A percentile compares a stretch with the other conserved stretches of the same genome.
phyloP scores from a whole-genome alignment of 2,888 invertebrate species.

The Bembecia ichneumoniformis region DNA sequence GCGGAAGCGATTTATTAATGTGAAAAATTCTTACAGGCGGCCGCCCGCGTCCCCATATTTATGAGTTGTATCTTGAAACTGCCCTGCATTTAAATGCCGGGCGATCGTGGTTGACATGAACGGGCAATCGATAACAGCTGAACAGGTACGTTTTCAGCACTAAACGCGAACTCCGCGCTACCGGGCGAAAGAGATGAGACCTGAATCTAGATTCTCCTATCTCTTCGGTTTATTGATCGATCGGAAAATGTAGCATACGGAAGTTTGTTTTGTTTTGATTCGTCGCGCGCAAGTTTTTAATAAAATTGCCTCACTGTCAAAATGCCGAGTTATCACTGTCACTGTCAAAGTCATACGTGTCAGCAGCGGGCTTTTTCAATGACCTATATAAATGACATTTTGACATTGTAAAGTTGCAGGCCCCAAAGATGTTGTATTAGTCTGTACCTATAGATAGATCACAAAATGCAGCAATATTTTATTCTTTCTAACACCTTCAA shows the following conservation, averaged over 20 bases:
- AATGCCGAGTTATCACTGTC: no score
- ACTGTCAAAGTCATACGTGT: no score
- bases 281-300: constrained; percentile 16
- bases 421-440: no score
- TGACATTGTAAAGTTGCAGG: no score
- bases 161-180: constrained; percentile 10
- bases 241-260: constrained; percentile 4
- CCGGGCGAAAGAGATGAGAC: constrained; percentile 63
- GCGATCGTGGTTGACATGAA: constrained; percentile 30
- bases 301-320: no score
- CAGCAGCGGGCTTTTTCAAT: no score
- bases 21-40: constrained; percentile 83
- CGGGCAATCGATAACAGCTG: constrained; percentile 49
- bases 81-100: constrained; percentile 73
- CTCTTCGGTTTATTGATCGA: constrained; percentile 56
- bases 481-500: no score
- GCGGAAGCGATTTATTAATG: constrained; percentile 5
- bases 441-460: no score
- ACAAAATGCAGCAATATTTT: no score
- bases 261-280: constrained; percentile 17
- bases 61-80: constrained; percentile 79
- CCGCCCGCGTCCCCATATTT: constrained; percentile 94
- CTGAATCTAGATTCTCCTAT: constrained; percentile 59
- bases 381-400: no score
- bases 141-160: constrained; percentile 23